A percentile compares a stretch with the other conserved stretches of the same genome.
Conservation (phyloP, 2,888 invertebrate genomes). For the Ditula angustiorana region DNA sequence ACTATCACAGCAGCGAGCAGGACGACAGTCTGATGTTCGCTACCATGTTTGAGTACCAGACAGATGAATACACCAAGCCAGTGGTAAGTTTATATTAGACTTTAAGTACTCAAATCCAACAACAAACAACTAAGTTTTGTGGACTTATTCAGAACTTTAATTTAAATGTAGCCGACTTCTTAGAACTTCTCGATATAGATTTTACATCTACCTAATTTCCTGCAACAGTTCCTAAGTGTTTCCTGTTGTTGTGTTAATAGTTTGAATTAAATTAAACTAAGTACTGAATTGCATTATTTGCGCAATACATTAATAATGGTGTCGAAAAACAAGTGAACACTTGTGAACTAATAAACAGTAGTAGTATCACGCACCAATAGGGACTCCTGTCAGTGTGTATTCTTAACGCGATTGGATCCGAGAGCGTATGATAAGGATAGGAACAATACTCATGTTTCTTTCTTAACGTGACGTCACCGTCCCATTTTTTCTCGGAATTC, state of each 20-base stretch:
- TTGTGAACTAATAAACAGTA: conserved; percentile 35
- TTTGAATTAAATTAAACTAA: not conserved
- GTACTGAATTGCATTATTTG: conserved; percentile 20
- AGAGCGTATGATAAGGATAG: conserved; percentile 33
- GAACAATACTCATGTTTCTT: conserved; percentile 32
- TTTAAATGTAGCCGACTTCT: not conserved
- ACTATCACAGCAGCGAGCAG: conserved; percentile 77
- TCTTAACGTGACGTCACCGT: conserved; percentile 34
- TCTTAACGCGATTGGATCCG: conserved; percentile 30
- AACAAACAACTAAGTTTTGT: no score
- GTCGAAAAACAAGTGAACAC: conserved; percentile 36
- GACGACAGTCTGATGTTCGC: conserved; percentile 85
- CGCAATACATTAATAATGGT: conserved; percentile 31
- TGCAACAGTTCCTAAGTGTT: not conserved
- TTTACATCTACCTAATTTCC: conserved; percentile 2
- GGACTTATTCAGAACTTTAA: not conserved
- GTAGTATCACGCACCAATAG: conserved; percentile 27
- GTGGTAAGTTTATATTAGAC: conserved; percentile 64
- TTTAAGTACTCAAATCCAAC: not conserved
- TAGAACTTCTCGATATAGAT: conserved; percentile 8
- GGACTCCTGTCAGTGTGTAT: conserved; percentile 10
- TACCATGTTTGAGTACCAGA: conserved; percentile 83
- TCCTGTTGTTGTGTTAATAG: conserved; percentile 5
- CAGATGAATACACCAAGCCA: conserved; percentile 77
- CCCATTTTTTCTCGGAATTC: conserved; percentile 30